Percentiles rank a stretch among this genome's conserved stretches.
Conservation (phyloP, 2,113 vertebrate species). For the Pituophis catenifer region DNA sequence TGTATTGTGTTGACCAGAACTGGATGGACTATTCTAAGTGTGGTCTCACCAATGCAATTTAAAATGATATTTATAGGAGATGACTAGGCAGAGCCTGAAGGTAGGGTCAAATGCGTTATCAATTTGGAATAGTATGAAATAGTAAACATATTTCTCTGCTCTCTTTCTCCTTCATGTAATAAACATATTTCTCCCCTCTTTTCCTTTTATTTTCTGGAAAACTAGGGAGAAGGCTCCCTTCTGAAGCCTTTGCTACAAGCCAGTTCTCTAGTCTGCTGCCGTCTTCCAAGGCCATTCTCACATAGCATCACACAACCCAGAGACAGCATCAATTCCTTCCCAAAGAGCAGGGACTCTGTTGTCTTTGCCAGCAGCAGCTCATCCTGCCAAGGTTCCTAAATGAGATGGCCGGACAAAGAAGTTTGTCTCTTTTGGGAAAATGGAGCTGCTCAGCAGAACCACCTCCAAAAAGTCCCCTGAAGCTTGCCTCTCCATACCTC, state of each 20-base stretch:
- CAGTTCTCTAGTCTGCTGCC: background rate
- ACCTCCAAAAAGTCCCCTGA: background rate
- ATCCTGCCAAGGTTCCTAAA: background rate
- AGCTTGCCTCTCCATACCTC: background rate
- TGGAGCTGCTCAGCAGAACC: background rate
- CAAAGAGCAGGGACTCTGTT: background rate
- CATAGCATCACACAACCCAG: background rate
- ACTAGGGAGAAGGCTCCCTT: background rate
- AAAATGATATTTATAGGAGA: background rate
- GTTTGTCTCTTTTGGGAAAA: background rate
- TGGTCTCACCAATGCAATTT: background rate
- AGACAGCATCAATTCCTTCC: background rate
- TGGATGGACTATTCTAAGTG: background rate
- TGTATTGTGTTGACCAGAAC: background rate
- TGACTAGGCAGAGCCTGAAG: background rate
- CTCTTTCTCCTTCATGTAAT: background rate
- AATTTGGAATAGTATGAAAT: background rate
- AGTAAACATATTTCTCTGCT: background rate
- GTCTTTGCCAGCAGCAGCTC: background rate
- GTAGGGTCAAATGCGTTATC: background rate
- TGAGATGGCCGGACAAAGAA: background rate
- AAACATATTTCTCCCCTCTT: background rate
- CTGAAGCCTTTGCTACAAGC: background rate
- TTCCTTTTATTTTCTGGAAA: background rate
- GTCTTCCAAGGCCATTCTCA: background rate